Base-by-base conservation (phyloP, 2,888 invertebrate genomes). In the Nymphalis polychloros region DNA sequence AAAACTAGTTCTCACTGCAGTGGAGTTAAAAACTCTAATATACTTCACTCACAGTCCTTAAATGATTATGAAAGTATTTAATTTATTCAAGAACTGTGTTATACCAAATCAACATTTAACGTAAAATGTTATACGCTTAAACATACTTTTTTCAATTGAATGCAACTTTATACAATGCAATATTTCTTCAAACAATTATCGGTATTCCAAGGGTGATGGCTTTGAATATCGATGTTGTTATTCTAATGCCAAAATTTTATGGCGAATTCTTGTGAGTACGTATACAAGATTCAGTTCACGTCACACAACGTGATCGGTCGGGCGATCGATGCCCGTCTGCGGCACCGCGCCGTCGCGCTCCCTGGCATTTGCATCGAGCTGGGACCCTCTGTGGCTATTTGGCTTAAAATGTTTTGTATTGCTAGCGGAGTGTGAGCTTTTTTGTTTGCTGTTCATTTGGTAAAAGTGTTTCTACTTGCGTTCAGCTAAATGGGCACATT, bases 311-410 rank as follows among this genome's bases (percentile, higher is more conserved):
- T 53, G 63, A 62, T 35, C 53, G 63, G 63, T 53, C 59, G 16
- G 53, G 8, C 64, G 64, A 68, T 64, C 68, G 68, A 63, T 68
- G 67, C 59, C 57, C 62, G 35, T 50, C 63, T 63, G 63, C 47
- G 63, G 63, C 63, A 63, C 27, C 63, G 63, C 63, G 63, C 53
- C 53, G 62, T 35, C 62, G 62, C 63, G 63, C n/a, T 17, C 46
- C 23, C 19, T 46, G 47, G 23, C 46, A 50, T 52, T 63, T 53
- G 63, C 53, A 63, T 63, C 46, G 46, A 63, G 52, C 53, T 46
- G 63, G 19, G 50, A 46, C 46, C 35, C 53, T 41, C 50, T 19
- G 41, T 55, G 31, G 57, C 57, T 41, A 57, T 57, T 57, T 35
- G 57, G 57, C 57, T 41, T 64, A 35, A 63, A 63, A 20, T 52